phyloP scores from a whole-genome alignment of 2,113 vertebrate species.

The Malurus melanocephalus region DNA sequence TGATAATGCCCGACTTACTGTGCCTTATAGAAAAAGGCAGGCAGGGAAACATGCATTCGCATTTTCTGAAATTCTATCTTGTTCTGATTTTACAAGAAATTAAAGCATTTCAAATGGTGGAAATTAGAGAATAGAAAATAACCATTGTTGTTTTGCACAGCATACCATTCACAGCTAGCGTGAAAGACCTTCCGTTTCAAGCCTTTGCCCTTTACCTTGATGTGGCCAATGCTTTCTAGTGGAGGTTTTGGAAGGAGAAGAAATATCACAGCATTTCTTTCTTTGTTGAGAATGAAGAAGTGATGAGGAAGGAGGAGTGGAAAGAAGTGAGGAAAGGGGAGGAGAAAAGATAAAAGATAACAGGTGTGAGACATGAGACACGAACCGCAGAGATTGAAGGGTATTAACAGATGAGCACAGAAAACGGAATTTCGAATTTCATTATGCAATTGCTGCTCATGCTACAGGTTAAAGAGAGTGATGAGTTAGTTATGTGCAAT shows the following conservation, averaged over 20 bases:
- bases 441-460: constrained; percentile 71
- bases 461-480: constrained; percentile 70
- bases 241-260: constrained; percentile 90
- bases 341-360: constrained; percentile 76
- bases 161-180: constrained; percentile 86
- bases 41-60: constrained; percentile 25
- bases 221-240: constrained; percentile 87
- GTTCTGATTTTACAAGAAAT: constrained; percentile 70
- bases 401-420: constrained; percentile 74
- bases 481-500: constrained; percentile 68
- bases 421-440: constrained; percentile 63
- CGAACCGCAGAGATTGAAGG: constrained; percentile 70
- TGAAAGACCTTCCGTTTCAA: constrained; percentile 88
- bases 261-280: constrained; percentile 89
- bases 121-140: constrained; percentile 59
- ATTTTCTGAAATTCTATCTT: constrained; percentile 66
- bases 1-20: constrained; percentile 44
- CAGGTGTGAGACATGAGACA: constrained; percentile 75
- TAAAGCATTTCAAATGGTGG: constrained; percentile 62
- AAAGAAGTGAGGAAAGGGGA: constrained; percentile 65
- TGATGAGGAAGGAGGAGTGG: constrained; percentile 69
- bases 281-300: constrained; percentile 86
- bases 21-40: constrained; percentile 20
- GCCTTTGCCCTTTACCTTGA: constrained; percentile 89
- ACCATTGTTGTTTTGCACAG: constrained; percentile 67